Percentiles rank a stretch among this genome's conserved stretches.
Conservation (phyloP, 1,140 invertebrate species). For the Pseudachorutes palmiensis region DNA sequence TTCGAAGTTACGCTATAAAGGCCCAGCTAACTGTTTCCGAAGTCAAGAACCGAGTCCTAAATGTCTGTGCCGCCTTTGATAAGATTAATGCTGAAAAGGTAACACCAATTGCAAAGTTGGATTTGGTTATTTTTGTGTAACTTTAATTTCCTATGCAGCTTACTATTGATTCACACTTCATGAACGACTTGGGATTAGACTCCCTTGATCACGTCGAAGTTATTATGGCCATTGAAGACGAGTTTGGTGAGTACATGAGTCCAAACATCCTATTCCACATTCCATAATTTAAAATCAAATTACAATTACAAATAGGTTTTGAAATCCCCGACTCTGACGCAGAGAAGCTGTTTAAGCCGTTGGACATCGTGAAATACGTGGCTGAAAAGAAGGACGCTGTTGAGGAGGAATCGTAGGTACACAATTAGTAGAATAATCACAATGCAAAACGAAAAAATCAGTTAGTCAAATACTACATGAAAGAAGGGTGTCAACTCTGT, state of each 20-base stretch:
- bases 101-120: conserved; percentile 40
- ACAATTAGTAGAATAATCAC: too few species aligned
- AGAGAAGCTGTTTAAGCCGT: conserved; percentile 79
- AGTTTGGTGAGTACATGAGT: conserved; percentile 62
- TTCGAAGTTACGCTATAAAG: not conserved
- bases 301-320: conserved; percentile 54
- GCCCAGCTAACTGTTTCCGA: conserved; percentile 43
- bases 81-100: conserved; percentile 76
- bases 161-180: conserved; percentile 84
- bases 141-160: conserved; percentile 54
- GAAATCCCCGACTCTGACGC: conserved; percentile 97
- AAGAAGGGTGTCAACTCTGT: too few species aligned
- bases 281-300: conserved; percentile 31
- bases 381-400: conserved; percentile 66
- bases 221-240: conserved; percentile 99
- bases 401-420: too few species aligned
- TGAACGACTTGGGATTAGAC: conserved; percentile 92
- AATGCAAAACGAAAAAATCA: not conserved
- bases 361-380: conserved; percentile 87
- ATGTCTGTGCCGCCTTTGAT: conserved; percentile 68
- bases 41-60: conserved; percentile 63
- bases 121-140: not conserved
- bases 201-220: conserved; percentile 98
- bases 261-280: conserved; percentile 12
- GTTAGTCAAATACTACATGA: not conserved